Base-by-base conservation (phyloP, 2,797 vertebrate genomes). In the Spondyliosoma cantharus region DNA sequence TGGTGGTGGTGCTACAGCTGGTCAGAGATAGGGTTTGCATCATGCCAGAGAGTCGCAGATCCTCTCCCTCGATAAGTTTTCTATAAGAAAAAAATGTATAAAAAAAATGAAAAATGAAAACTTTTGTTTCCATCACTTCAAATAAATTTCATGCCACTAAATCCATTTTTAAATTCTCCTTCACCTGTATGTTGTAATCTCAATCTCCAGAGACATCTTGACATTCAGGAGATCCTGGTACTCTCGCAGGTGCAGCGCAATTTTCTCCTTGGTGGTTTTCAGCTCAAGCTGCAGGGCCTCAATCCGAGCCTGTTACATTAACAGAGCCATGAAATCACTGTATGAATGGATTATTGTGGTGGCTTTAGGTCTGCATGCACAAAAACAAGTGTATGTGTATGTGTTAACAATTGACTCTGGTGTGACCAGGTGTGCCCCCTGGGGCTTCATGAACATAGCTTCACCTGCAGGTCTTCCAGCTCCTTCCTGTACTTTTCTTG, bases 131-230 rank as follows among this genome's bases (percentile, higher is more conserved):
- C 20, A 49, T 61, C 14, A 2, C 53, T 58, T 78, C 7, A 29
- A 54, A 77, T 46, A 49, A 4, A 78, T 27, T n/a, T 29, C 1
- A 49, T 6, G 3, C 0, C 24, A 7, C 3, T 65, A 20, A n/a
- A 25, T 58, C 14, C 4, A 27, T 27, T 65, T 53, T 54, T 0
- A 11, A n/a, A 7, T 25, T 48, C 64, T 45, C 3, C 25, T 48
- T 87, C 74, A 95, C 95, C 95, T 95, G 92, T 96, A 96, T 57
- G 96, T 95, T 54, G 94, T 94, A 53, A 96, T 95, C 86, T 96
- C 95, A 78, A 96, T 95, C 78, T 96, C 95, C 49, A 96, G 88
- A 70, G 94, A 86, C 95, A 96, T 96, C 86, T 96, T 96, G 62
- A 95, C 64, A 81, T 95, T 95, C 73, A 95, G 89, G 46, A 95